phyloP scores from a whole-genome alignment of 1,140 invertebrate genomes.

The Euura saliciscinereae region DNA sequence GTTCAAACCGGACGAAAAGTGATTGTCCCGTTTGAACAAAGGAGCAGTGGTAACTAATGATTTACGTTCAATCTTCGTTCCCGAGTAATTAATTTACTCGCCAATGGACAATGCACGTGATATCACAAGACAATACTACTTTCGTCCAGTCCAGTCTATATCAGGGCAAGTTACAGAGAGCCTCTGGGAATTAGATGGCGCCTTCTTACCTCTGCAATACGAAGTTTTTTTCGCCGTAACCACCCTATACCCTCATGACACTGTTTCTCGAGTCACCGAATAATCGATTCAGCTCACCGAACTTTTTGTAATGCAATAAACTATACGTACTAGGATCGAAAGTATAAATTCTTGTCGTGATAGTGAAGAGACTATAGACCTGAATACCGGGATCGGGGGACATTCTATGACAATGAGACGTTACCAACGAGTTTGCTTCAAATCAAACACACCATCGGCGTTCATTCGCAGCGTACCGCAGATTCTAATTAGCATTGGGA shows the following conservation, averaged over 20 bases:
- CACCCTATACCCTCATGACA: no score
- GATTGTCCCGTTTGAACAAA: not conserved
- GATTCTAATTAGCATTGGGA: constrained; percentile 58
- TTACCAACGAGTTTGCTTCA: no score
- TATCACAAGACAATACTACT: not conserved
- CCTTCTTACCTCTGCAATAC: not conserved
- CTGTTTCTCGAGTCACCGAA: no score
- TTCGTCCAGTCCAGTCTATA: not conserved
- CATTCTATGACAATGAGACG: no score
- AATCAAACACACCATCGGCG: constrained; percentile 21
- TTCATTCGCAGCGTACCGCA: constrained; percentile 45
- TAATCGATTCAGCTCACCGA: no score
- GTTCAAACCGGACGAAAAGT: not conserved
- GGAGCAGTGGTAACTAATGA: not conserved
- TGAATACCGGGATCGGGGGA: no score
- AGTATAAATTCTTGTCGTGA: no score
- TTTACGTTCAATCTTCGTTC: not conserved
- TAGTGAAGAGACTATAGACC: no score
- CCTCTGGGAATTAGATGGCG: not conserved
- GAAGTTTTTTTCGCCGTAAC: no score
- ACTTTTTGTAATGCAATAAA: no score
- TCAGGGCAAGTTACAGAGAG: not conserved
- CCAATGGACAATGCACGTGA: not conserved
- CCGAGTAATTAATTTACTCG: not conserved
- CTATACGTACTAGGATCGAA: no score